Evolutionary conservation across 2,888 invertebrate species (phyloP), one percentile per base, ranked within the genome.

Genomic region (Perizoma flavofasciatum): DNA sequence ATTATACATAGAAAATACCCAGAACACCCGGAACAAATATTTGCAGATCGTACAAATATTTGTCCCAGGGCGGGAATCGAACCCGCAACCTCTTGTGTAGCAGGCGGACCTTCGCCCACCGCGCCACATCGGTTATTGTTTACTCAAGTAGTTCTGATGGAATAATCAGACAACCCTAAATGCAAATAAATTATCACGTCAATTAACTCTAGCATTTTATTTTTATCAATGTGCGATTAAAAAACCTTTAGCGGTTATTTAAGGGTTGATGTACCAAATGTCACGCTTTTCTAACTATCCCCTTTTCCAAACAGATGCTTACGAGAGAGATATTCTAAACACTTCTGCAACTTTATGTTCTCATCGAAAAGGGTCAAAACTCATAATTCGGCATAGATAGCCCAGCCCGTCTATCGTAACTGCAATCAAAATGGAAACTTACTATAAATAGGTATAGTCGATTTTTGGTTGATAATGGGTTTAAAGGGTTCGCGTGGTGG

Each of bases 211-310:
- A n/a, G n/a, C 48, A 44, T 58, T 59, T 49, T 53, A 57, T 49
- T n/a, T 55, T 44, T 32, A 69, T 67, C 65, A 65, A 72, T 69
- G 61, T 65, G 68, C 68, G 77, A 84, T 86, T 80, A 79, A 82
- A 84, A 79, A 79, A 71, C 78, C 71, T 79, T 85, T 75, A 83
- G 81, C 70, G 70, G 76, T 64, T 77, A 74, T 80, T 87, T 83
- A 83, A 82, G 79, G 77, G 78, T 74, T 74, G 58, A 54, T 57
- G 72, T 70, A 73, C 83, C 85, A 87, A 88, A 89, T 88, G 88
- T 87, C 82, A 83, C 76, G 80, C 67, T 68, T 69, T 79, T 75
- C 72, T 63, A 56, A 61, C 61, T 64, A 74, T 79, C 80, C 78
- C 81, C 75, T 80, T 63, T 59, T 72, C 8, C 48, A 79, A 85